Percentiles rank a stretch among this genome's conserved stretches.
Evolutionary conservation across 2,797 vertebrate species (phyloP).

Genomic region (Smutsia gigantea): DNA sequence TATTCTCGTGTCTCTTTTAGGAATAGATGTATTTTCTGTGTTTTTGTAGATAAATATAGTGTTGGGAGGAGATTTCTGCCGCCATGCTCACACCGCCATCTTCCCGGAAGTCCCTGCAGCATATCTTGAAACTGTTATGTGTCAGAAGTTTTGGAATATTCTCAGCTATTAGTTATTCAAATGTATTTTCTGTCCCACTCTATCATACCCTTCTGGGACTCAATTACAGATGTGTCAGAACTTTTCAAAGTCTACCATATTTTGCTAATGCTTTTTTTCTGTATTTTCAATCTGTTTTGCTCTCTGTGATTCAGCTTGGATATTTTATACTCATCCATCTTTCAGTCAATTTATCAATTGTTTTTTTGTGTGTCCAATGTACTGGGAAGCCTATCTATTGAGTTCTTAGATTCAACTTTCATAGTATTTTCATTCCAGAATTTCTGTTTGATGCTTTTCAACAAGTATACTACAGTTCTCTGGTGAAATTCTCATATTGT

Average conservation of each 20-base stretch:
- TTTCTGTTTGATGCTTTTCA: slow-evolving; percentile 49
- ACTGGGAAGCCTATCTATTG: not conserved
- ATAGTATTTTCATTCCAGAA: not conserved
- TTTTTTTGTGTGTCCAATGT: not conserved
- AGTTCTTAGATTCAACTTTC: not conserved
- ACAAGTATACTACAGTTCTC: not conserved
- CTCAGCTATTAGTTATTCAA: not conserved
- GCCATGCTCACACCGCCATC: too few relatives aligned
- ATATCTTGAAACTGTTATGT: not conserved
- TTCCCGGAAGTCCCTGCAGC: too few relatives aligned
- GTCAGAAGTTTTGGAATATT: not conserved
- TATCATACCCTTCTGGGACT: not conserved
- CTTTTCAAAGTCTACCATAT: not conserved
- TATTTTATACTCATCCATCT: not conserved
- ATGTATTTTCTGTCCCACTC: not conserved
- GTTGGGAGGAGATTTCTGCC: too few relatives aligned
- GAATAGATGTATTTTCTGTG: too few relatives aligned
- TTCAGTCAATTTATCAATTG: not conserved
- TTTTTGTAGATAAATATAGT: too few relatives aligned
- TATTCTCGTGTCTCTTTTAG: too few relatives aligned
- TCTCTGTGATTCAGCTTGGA: not conserved
- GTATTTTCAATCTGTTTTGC: not conserved
- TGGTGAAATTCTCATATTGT: not conserved
- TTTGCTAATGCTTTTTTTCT: not conserved
- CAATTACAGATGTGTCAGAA: not conserved